Evolutionary conservation across 53 echinoderm and acorn worm species (phyloP).

Genomic region (Pentamera pediparva): DNA sequence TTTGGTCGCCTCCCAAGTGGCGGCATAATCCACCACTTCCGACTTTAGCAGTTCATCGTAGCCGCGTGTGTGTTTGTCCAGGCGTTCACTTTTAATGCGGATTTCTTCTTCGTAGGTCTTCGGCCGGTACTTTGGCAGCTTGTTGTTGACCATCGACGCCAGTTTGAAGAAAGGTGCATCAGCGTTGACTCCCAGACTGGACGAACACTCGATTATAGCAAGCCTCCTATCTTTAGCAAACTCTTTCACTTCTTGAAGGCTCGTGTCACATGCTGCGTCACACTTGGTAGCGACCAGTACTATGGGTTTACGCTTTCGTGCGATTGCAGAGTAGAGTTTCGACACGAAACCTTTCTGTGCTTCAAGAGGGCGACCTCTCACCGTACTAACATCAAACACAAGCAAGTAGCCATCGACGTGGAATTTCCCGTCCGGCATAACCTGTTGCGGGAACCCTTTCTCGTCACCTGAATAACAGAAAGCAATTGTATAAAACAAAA

Average conservation of each 20-base stretch:
- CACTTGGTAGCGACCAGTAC: constrained; percentile 79
- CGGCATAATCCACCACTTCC: constrained; percentile 59
- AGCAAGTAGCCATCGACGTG: constrained; percentile 74
- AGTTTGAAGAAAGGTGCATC: constrained; percentile 72
- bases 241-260: constrained; percentile 14
- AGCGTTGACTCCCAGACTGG: constrained; percentile 68
- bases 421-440: constrained; percentile 76
- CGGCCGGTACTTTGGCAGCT: constrained; percentile 32
- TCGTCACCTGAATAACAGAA: constrained; percentile 81
- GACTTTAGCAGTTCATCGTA: constrained; percentile 45
- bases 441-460: constrained; percentile 44
- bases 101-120: constrained; percentile 47
- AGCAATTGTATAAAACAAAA: too few relatives aligned
- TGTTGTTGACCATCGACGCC: constrained; percentile 60
- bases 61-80: constrained; percentile 48
- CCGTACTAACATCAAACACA: constrained; percentile 61
- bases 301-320: constrained; percentile 58
- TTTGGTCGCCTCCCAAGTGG: constrained; percentile 52
- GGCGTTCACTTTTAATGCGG: constrained; percentile 43
- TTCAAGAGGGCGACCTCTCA: constrained; percentile 21
- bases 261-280: constrained; percentile 59
- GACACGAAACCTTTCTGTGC: constrained; percentile 59
- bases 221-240: constrained; percentile 36
- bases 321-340: constrained; percentile 34
- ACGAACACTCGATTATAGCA: constrained; percentile 67